Conservation (phyloP, 2,113 vertebrate species). For the Romanogobio albipinnatus region DNA sequence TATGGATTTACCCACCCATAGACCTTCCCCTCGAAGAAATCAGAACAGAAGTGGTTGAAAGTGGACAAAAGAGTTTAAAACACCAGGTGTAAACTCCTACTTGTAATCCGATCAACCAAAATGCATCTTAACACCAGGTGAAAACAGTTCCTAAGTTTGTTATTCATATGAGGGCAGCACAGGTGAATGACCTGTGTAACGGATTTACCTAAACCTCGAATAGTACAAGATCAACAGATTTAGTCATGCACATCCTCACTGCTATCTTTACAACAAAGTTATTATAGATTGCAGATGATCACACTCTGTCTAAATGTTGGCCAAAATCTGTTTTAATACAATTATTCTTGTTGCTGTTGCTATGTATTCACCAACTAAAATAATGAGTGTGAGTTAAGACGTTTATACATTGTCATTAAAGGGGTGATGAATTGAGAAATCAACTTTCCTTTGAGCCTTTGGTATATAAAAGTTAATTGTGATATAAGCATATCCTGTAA, state of each 20-base stretch:
- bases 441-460: no score
- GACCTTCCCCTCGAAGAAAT: no score
- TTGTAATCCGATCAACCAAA: no score
- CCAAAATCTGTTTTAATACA: not conserved
- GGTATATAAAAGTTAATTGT: no score
- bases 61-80: no score
- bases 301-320: not conserved
- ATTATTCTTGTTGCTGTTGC: not conserved
- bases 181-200: not conserved
- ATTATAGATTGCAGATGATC: not conserved
- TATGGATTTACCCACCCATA: no score
- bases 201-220: conserved; percentile 6
- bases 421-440: no score
- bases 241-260: not conserved
- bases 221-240: not conserved
- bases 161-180: not conserved
- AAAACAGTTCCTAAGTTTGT: not conserved
- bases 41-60: no score
- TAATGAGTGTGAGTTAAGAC: not conserved
- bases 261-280: not conserved
- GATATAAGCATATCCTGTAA: no score
- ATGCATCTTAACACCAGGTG: no score
- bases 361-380: not conserved
- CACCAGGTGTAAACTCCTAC: no score
- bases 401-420: not conserved